These are phyloP conservation scores for Leucophenga montana DNA, from an alignment of 2,888 invertebrate genomes.

Conservation along the genomic window DNA sequence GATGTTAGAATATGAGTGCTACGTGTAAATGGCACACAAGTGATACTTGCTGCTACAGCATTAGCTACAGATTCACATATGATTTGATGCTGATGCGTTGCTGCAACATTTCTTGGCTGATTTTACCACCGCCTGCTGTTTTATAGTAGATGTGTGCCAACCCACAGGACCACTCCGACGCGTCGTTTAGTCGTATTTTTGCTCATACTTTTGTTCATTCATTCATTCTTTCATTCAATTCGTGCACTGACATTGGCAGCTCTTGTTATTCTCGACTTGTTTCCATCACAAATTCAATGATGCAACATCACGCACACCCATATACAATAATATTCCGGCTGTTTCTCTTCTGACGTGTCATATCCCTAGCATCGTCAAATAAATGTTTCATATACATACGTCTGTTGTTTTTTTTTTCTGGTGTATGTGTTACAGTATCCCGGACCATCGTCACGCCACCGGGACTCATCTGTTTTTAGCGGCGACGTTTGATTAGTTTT, in stretches of 20 bases:
- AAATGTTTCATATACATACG: conserved; percentile 59
- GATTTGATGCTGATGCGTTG: conserved; percentile 42
- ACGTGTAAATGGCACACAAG: conserved; percentile 56
- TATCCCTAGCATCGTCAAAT: conserved; percentile 60
- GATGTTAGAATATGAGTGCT: conserved; percentile 51
- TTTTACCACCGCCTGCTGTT: conserved; percentile 3
- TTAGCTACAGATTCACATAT: conserved; percentile 1
- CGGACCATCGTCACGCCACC: neutral
- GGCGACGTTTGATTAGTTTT: conserved; percentile 62
- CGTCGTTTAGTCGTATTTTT: neutral
- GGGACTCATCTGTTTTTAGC: conserved; percentile 55
- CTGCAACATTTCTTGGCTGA: conserved; percentile 20
- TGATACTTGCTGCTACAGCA: conserved; percentile 28
- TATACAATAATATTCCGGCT: conserved; percentile 59
- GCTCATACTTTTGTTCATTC: conserved; percentile 12
- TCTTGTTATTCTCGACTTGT: conserved; percentile 61
- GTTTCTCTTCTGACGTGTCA: conserved; percentile 42
- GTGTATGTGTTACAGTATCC: neutral
- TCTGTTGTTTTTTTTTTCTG: conserved; percentile 3
- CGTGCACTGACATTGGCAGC: conserved; percentile 18
- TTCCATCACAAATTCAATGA: conserved; percentile 60
- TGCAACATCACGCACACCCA: conserved; percentile 69
- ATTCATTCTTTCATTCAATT: neutral
- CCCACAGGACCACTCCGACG: neutral
- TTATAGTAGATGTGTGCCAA: neutral